Conservation (phyloP, 2,113 vertebrate genomes). For the Lophotis ruficrista region DNA sequence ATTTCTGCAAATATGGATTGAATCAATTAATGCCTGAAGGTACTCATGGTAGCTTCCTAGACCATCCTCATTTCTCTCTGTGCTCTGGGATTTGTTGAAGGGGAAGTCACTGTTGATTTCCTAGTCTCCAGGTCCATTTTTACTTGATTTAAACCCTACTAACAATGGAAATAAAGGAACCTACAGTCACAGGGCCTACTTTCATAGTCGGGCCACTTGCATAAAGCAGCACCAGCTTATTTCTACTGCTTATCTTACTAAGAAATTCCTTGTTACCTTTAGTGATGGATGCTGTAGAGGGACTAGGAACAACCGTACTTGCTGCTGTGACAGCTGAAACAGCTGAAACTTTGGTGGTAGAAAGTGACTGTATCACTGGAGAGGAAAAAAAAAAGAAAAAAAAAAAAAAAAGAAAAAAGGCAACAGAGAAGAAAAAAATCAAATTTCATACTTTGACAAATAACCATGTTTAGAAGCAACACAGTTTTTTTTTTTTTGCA, state of each 20-base stretch:
- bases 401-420: not conserved
- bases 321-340: conserved; percentile 65
- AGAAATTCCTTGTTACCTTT: conserved; percentile 74
- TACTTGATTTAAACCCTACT: not conserved
- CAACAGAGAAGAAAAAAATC: not conserved
- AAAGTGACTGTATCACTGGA: conserved; percentile 79
- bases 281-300: conserved; percentile 46
- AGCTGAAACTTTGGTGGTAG: conserved; percentile 72
- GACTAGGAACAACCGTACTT: conserved; percentile 42
- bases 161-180: not conserved
- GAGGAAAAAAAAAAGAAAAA: not conserved
- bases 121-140: not conserved
- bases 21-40: not conserved
- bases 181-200: not conserved
- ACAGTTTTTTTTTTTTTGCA: not conserved
- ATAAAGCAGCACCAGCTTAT: not conserved
- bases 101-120: not conserved
- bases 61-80: not conserved
- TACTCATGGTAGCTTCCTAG: not conserved
- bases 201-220: not conserved
- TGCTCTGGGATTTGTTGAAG: not conserved
- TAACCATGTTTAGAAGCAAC: conserved; percentile 17
- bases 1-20: not conserved
- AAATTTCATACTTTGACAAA: not conserved
- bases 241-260: not conserved